A percentile compares a stretch with the other conserved stretches of the same genome.
Evolutionary conservation across 2,888 invertebrate genomes (phyloP).

Genomic region (Pammene aurita): DNA sequence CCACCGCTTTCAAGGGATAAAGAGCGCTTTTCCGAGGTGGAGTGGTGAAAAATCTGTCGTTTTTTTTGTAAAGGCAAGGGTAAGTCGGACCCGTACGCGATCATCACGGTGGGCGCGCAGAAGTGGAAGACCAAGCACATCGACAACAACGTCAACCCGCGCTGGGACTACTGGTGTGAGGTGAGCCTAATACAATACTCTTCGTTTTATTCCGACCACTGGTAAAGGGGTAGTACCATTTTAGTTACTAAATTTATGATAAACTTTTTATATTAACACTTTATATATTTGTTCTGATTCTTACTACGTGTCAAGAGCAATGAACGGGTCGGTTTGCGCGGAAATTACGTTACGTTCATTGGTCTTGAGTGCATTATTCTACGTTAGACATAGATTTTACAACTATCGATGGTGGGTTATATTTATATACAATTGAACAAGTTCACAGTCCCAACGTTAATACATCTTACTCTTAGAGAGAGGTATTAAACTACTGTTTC

Average conservation of each 20-base stretch:
- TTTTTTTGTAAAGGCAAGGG: conserved; percentile 87
- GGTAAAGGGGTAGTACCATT: conserved; percentile 48
- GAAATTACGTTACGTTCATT: background rate
- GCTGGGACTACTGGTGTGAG: conserved; percentile 99
- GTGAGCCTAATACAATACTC: conserved; percentile 74
- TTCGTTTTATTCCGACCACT: conserved; percentile 44
- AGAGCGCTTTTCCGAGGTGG: too few relatives aligned
- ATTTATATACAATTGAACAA: too few relatives aligned
- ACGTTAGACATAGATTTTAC: background rate
- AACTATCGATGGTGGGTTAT: too few relatives aligned
- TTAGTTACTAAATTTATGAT: conserved; percentile 12
- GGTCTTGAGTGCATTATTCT: background rate
- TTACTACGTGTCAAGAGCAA: background rate
- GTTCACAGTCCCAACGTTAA: too few relatives aligned
- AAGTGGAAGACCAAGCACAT: conserved; percentile 97
- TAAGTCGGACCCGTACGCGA: conserved; percentile 98
- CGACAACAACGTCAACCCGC: conserved; percentile 96
- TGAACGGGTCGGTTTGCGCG: background rate
- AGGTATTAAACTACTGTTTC: too few relatives aligned
- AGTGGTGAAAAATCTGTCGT: background rate
- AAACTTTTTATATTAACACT: conserved; percentile 26
- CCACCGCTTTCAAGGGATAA: too few relatives aligned
- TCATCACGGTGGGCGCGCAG: conserved; percentile 95
- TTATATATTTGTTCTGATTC: background rate
- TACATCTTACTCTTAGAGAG: background rate